A percentile compares a stretch with the other conserved stretches of the same genome.
Evolutionary conservation across 2,113 vertebrate genomes (phyloP).

Genomic region (Tonatia bakeri): DNA sequence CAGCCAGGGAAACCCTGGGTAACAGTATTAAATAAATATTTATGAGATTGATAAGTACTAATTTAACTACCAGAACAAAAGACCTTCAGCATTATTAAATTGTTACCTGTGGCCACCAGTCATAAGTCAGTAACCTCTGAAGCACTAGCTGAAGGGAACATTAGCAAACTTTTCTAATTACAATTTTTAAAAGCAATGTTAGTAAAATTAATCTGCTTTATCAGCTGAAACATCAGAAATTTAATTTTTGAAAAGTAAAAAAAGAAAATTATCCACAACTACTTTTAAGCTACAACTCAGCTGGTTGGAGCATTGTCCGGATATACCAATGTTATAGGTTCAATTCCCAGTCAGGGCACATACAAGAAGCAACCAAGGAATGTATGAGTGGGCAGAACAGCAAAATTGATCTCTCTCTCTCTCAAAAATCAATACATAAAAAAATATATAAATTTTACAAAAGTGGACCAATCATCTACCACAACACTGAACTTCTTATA

Average conservation of each 20-base stretch:
- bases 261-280: neutral
- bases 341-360: too few species aligned
- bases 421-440: too few species aligned
- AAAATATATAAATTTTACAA: neutral
- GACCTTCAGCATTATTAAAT: neutral
- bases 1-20: neutral
- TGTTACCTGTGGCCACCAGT: neutral
- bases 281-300: neutral
- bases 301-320: too few species aligned
- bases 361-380: too few species aligned
- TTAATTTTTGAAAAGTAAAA: neutral
- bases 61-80: neutral
- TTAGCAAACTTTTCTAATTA: neutral
- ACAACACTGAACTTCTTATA: neutral
- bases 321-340: too few species aligned
- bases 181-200: neutral
- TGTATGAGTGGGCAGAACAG: too few species aligned
- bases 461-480: rapidly evolving
- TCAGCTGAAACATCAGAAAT: neutral
- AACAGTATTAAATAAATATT: neutral
- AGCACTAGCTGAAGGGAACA: neutral
- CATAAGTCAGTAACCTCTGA: neutral
- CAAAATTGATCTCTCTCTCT: too few species aligned
- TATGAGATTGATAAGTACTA: neutral
- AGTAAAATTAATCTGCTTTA: neutral